These are phyloP conservation scores for Limnephilus auricula DNA, from an alignment of 2,888 invertebrate genomes.

Conservation along the genomic window DNA sequence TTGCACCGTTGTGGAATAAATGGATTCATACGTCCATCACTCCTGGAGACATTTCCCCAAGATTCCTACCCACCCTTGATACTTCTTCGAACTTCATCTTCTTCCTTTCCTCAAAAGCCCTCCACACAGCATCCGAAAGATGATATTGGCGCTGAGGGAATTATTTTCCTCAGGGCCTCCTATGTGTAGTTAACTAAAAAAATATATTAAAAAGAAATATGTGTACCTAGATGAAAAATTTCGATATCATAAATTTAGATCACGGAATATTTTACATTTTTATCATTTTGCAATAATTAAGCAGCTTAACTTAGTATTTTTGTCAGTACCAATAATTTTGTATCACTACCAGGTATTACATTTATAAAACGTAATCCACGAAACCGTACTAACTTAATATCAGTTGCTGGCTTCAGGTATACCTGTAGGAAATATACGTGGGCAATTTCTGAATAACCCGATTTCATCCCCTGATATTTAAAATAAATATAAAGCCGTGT, in stretches of 20 bases:
- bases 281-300: background rate
- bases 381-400: background rate
- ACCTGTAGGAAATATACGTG: background rate
- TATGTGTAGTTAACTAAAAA: no score
- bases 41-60: no score
- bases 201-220: background rate
- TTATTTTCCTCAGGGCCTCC: no score
- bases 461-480: constrained; percentile 13
- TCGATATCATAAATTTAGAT: background rate
- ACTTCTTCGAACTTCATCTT: no score
- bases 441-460: background rate
- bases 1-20: no score
- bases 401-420: background rate
- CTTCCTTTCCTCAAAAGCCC: no score
- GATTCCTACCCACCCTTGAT: no score
- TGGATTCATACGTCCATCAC: no score
- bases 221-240: background rate
- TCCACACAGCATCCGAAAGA: no score
- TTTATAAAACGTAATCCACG: background rate
- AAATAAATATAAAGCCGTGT: constrained; percentile 38
- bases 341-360: background rate
- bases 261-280: background rate
- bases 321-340: background rate
- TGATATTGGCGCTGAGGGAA: no score
- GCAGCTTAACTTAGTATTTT: background rate